Base-by-base conservation (phyloP, 92 coral and sea anemone genomes). In the Phenganax subtilis region DNA sequence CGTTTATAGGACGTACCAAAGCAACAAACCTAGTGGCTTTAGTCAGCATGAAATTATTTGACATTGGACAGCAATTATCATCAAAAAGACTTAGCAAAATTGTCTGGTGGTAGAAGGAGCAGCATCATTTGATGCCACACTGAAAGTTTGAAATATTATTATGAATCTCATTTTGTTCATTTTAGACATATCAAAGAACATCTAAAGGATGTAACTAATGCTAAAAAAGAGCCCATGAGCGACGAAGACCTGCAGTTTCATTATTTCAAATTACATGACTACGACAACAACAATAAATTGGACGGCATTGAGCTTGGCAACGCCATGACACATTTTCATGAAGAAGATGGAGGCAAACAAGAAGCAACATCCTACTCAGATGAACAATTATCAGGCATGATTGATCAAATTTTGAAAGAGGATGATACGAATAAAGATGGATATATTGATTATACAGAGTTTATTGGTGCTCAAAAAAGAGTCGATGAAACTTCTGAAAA, bases 251-350 rank as follows among this genome's bases (percentile, higher is more conserved):
- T 96, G 28, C 97, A 92, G 54, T 91, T 96, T 75, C 99, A 96
- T 78, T 96, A 96, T 82, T 96, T 96, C 86, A 92, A 92, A 83
- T 85, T 96, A 54, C 99, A 96, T 10, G 99, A 96, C 72, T 90
- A 92, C 54, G 99, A 96, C 62, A 81, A 88, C 61, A 92, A 96
- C 85, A 90, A 87, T 82, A 96, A 90, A 82, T 80, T 96, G 77
- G 99, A 96, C 68, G 99, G 99, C 37, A 87, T 96, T 76, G 99
- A 96, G 64, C 86, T 96, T 27, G 92, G 89, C 87, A 96, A 96
- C 82, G 99, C 99, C 37, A 92, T 96, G 96, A 91, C 99, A 0
- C 99, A 96, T 88, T 96, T 92, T 61, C 99, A 96, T n/a, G 97
- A 96, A 77, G 92, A 89, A 11, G 90, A 85, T 7, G 83, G 62